phyloP scores from a whole-genome alignment of 2,113 vertebrate genomes.

The Nyctibius bracteatus region DNA sequence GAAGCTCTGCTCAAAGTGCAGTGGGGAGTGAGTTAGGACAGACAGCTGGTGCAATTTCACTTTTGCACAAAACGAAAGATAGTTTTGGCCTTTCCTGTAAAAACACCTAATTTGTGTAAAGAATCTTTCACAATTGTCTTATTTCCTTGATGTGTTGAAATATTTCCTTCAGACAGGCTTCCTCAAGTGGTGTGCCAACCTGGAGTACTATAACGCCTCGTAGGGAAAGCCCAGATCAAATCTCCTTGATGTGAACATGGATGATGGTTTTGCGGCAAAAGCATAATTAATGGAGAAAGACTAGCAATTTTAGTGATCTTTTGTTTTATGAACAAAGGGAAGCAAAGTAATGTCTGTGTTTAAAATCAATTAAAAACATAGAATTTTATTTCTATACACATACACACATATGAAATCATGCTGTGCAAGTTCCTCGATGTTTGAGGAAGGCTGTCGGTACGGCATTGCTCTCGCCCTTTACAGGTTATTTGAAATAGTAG shows the following conservation, averaged over 20 bases:
- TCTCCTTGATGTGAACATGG: background rate
- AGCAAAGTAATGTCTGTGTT: background rate
- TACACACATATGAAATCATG: background rate
- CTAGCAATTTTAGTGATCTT: background rate
- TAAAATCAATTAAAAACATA: background rate
- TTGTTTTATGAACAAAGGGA: background rate
- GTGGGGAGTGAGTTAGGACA: background rate
- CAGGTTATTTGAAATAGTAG: background rate
- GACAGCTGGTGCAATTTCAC: background rate
- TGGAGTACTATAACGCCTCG: fast-evolving
- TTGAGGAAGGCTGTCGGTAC: background rate
- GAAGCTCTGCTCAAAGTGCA: background rate
- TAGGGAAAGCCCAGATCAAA: background rate
- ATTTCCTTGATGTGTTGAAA: background rate
- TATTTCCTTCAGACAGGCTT: background rate
- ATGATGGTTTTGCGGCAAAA: background rate
- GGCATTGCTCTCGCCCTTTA: background rate
- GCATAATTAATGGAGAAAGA: background rate
- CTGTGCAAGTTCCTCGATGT: fast-evolving
- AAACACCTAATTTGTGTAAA: background rate
- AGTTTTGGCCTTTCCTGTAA: background rate
- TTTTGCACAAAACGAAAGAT: background rate
- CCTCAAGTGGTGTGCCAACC: background rate
- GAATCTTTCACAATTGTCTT: background rate
- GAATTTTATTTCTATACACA: background rate